A percentile compares a stretch with the other conserved stretches of the same genome.
Conservation (phyloP, 2,113 vertebrate genomes). For the Spermophilus dauricus region DNA sequence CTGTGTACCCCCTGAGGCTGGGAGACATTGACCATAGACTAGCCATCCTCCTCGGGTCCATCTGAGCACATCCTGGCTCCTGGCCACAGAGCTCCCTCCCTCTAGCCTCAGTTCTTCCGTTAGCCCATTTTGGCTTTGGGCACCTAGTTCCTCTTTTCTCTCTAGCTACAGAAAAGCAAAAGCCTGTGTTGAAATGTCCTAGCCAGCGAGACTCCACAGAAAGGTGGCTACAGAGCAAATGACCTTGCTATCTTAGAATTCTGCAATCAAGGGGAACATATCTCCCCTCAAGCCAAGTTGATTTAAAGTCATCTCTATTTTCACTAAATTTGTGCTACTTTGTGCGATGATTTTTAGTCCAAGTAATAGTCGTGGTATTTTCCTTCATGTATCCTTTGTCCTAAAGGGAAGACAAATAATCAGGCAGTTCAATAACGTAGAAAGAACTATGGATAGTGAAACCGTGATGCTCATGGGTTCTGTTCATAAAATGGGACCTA, state of each 20-base stretch:
- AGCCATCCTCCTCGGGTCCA: neutral
- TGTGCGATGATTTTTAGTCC: neutral
- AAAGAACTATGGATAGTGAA: neutral
- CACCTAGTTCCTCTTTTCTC: neutral
- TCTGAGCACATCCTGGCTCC: neutral
- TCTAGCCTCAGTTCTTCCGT: neutral
- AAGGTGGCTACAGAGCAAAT: neutral
- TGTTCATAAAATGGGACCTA: neutral
- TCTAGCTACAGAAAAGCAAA: neutral
- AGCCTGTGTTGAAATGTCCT: neutral
- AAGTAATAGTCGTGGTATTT: neutral
- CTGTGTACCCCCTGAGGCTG: neutral
- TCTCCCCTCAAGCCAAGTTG: neutral
- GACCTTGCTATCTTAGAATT: neutral
- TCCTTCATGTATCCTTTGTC: accelerated
- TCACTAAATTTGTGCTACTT: too few species aligned
- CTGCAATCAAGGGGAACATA: neutral
- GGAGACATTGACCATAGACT: neutral
- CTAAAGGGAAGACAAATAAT: neutral
- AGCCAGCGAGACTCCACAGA: neutral
- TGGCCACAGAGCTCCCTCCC: neutral
- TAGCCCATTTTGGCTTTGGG: neutral
- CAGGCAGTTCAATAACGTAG: neutral
- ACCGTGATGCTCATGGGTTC: neutral
- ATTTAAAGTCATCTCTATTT: neutral